Percentiles rank a stretch among this genome's conserved stretches.
These are phyloP conservation scores for Dromaius novaehollandiae DNA, from an alignment of 2,113 vertebrate genomes.

Conservation along the genomic window DNA sequence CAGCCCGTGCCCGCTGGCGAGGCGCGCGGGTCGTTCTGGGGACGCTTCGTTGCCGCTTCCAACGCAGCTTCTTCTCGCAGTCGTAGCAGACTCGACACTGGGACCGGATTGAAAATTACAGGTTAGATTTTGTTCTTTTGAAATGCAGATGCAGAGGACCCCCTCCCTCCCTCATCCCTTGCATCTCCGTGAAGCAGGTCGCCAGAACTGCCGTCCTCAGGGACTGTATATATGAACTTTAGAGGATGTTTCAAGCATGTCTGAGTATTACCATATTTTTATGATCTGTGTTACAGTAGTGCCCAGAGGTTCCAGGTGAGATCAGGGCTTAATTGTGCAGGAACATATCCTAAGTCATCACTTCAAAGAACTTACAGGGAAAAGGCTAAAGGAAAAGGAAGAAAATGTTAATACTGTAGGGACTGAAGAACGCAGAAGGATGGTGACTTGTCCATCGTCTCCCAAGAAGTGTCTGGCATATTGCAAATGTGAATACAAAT, in stretches of 20 bases:
- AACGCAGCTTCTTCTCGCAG: background rate
- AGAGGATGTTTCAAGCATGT: background rate
- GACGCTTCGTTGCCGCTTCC: background rate
- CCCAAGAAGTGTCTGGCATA: background rate
- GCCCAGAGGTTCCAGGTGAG: background rate
- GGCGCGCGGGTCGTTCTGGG: background rate
- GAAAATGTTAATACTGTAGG: background rate
- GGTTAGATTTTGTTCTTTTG: background rate
- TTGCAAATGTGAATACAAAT: background rate
- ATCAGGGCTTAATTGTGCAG: background rate
- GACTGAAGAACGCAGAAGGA: background rate
- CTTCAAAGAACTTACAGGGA: background rate
- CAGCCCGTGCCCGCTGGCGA: background rate
- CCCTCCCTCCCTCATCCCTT: background rate
- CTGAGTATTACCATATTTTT: accelerated
- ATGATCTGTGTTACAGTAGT: too few relatives aligned
- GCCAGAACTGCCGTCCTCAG: background rate
- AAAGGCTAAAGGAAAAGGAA: background rate
- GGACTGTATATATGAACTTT: background rate
- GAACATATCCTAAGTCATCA: background rate
- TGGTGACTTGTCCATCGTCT: background rate
- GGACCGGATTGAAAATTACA: background rate
- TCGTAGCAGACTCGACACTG: accelerated
- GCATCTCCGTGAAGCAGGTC: background rate
- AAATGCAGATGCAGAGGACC: background rate